A percentile compares a stretch with the other conserved stretches of the same genome.
Evolutionary conservation across 2,797 vertebrate genomes (phyloP).

Genomic region (Mionectes olivaceus): DNA sequence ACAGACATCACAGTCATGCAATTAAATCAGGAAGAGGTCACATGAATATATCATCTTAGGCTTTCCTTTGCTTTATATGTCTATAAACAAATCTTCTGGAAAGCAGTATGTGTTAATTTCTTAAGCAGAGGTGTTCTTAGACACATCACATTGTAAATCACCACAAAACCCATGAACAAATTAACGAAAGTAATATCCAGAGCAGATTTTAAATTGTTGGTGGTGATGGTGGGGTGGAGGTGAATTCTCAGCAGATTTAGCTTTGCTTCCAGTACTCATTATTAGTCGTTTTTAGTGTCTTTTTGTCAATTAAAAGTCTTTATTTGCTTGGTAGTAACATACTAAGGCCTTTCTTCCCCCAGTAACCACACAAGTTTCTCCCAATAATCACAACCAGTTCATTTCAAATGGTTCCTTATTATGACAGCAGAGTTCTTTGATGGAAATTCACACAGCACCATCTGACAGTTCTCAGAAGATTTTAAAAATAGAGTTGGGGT

Average conservation of each 20-base stretch:
- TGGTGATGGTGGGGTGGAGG: fast-evolving
- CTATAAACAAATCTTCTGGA: background rate
- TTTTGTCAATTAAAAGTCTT: background rate
- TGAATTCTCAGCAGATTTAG: background rate
- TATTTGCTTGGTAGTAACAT: background rate
- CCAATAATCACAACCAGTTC: constrained; percentile 74
- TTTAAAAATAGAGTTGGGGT: constrained; percentile 86
- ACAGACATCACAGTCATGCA: background rate
- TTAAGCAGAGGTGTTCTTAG: background rate
- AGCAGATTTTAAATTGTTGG: background rate
- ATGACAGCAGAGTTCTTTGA: constrained; percentile 83
- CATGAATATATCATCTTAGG: background rate
- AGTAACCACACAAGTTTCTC: background rate
- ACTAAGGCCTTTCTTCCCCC: background rate
- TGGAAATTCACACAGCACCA: constrained; percentile 82
- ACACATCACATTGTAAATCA: background rate
- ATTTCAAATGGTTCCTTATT: constrained; percentile 76
- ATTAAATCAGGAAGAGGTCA: background rate
- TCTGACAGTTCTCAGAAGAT: constrained; percentile 69
- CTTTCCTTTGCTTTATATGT: background rate
- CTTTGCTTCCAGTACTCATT: background rate
- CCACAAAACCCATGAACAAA: background rate
- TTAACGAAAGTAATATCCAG: background rate
- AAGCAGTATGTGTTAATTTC: background rate
- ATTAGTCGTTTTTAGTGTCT: background rate